Evolutionary conservation across 2,888 invertebrate species (phyloP).

Genomic region (Noctua fimbriata): DNA sequence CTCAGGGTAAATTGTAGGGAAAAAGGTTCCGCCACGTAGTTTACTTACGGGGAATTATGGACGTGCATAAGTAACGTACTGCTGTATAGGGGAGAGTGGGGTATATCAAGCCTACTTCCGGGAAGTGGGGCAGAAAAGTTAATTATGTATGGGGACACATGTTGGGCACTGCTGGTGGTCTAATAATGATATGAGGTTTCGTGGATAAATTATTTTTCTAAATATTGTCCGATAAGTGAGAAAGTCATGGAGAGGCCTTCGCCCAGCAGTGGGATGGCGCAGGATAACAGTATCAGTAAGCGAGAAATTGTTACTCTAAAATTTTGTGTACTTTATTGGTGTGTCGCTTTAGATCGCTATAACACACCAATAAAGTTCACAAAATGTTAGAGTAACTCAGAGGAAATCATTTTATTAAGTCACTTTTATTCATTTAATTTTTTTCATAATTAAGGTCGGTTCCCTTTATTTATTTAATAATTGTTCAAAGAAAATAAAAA

Average conservation of each 20-base stretch:
- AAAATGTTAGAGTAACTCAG: too few relatives aligned
- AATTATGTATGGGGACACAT: conserved; percentile 50
- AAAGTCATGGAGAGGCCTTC: neutral
- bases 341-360: too few relatives aligned
- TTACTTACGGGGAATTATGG: conserved; percentile 70
- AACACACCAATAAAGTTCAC: too few relatives aligned
- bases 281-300: neutral
- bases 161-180: conserved; percentile 8
- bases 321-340: neutral
- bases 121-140: conserved; percentile 28
- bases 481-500: too few relatives aligned
- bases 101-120: conserved; percentile 23
- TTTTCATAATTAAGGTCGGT: too few relatives aligned
- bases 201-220: neutral
- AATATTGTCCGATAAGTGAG: neutral
- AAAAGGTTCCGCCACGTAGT: conserved; percentile 71
- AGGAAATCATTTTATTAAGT: too few relatives aligned
- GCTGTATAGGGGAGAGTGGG: conserved; percentile 13
- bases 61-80: conserved; percentile 61
- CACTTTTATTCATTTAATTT: neutral
- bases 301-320: neutral
- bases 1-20: conserved; percentile 73
- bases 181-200: conserved; percentile 2
- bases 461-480: too few relatives aligned
- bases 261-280: neutral